Evolutionary conservation across 2,888 invertebrate genomes (phyloP).

Genomic region (Cryptops parisi): DNA sequence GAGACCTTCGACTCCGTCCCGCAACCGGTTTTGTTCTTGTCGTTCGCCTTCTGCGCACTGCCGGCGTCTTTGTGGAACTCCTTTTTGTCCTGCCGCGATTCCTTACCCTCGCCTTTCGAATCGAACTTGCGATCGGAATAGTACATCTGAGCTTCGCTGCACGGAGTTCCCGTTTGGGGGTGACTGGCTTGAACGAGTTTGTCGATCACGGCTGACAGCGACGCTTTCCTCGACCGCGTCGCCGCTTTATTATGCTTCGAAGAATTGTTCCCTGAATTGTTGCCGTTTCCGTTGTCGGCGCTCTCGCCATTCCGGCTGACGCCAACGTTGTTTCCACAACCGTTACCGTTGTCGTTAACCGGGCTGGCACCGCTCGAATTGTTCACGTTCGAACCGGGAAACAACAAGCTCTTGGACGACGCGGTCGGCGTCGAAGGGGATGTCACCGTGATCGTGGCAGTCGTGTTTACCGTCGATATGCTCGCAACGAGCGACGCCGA

Average conservation of each 20-base stretch:
- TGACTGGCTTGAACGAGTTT: constrained; percentile 14
- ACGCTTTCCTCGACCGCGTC: constrained; percentile 23
- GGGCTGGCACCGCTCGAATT: background rate
- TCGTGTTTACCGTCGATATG: constrained; percentile 11
- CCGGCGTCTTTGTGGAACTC: constrained; percentile 24
- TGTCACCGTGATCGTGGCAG: constrained; percentile 14
- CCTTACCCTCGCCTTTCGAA: constrained; percentile 14
- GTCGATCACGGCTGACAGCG: constrained; percentile 24
- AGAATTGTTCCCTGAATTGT: constrained; percentile 21
- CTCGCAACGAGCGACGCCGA: constrained; percentile 15
- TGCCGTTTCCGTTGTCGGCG: constrained; percentile 19
- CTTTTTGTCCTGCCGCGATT: constrained; percentile 38
- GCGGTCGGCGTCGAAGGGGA: constrained; percentile 17
- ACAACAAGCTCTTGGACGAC: constrained; percentile 8
- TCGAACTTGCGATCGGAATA: background rate
- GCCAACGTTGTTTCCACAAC: constrained; percentile 1
- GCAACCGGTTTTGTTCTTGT: constrained; percentile 9
- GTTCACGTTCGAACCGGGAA: background rate
- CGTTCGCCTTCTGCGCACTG: background rate
- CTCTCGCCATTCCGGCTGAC: constrained; percentile 20
- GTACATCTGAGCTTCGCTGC: background rate
- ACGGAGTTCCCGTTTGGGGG: background rate
- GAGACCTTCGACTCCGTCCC: constrained; percentile 17
- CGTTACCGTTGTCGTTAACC: background rate
- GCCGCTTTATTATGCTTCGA: constrained; percentile 19